Percentiles rank a stretch among this genome's conserved stretches.
phyloP scores from a whole-genome alignment of 2,888 invertebrate species.

The Cylindroiulus punctatus region DNA sequence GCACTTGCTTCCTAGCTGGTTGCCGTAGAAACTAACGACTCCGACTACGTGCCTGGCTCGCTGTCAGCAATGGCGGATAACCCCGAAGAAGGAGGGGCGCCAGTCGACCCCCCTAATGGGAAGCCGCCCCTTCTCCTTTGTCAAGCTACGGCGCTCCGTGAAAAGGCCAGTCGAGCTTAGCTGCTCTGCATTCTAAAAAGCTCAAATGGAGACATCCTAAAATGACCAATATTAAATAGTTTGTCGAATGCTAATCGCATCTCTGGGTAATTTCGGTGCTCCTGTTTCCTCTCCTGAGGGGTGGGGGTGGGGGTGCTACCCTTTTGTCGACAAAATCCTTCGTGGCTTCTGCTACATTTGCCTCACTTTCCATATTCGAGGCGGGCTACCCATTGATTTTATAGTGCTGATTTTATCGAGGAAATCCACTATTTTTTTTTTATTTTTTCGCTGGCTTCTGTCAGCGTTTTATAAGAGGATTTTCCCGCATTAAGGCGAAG shows the following conservation, averaged over 20 bases:
- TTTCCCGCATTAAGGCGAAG: not conserved
- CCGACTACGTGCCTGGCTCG: not conserved
- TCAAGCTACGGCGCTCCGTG: not conserved
- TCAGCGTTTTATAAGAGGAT: slow-evolving; percentile 20
- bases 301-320: too few species aligned
- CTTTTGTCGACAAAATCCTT: not conserved
- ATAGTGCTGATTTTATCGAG: slow-evolving; percentile 32
- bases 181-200: not conserved
- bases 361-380: not conserved
- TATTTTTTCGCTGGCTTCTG: not conserved
- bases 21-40: slow-evolving; percentile 34
- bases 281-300: not conserved
- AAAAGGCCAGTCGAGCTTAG: not conserved
- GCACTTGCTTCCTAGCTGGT: slow-evolving; percentile 5
- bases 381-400: not conserved
- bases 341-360: slow-evolving; percentile 9
- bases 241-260: slow-evolving; percentile 34
- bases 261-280: slow-evolving; percentile 14
- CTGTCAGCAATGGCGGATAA: not conserved
- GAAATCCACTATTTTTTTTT: not conserved
- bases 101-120: not conserved
- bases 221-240: slow-evolving; percentile 20
- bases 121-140: not conserved
- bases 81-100: not conserved
- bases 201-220: not conserved